Evolutionary conservation across 2,888 invertebrate genomes (phyloP).

Genomic region (Epiperipatus broadwayi): DNA sequence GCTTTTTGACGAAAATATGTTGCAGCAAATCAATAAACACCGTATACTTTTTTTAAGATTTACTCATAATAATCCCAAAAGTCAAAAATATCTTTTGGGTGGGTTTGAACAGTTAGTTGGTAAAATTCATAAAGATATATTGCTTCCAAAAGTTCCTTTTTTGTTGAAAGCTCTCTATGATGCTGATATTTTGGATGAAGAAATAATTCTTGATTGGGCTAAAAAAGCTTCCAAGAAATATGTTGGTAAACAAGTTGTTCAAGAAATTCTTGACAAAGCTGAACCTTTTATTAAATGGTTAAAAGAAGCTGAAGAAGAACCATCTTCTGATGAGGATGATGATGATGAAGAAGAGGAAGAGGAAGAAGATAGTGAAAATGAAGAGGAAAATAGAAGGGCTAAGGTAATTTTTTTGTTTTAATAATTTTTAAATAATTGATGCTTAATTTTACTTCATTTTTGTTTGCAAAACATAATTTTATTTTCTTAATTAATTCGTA

Average conservation of each 20-base stretch:
- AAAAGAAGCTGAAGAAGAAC: slow-evolving; percentile 78
- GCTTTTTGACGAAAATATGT: slow-evolving; percentile 41
- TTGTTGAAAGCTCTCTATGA: slow-evolving; percentile 84
- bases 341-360: slow-evolving; percentile 47
- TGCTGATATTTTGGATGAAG: slow-evolving; percentile 80
- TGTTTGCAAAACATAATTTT: too few relatives aligned
- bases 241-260: slow-evolving; percentile 68
- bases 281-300: slow-evolving; percentile 91
- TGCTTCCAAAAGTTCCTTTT: slow-evolving; percentile 71
- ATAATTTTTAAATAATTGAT: too few relatives aligned
- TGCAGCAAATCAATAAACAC: slow-evolving; percentile 44
- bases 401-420: not conserved
- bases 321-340: slow-evolving; percentile 47
- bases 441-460: too few relatives aligned
- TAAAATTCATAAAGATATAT: slow-evolving; percentile 49
- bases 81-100: slow-evolving; percentile 61
- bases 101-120: slow-evolving; percentile 78
- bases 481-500: too few relatives aligned
- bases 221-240: slow-evolving; percentile 75
- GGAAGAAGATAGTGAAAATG: slow-evolving; percentile 31
- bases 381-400: not conserved
- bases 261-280: slow-evolving; percentile 77
- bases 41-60: slow-evolving; percentile 39
- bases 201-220: slow-evolving; percentile 82
- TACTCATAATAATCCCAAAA: slow-evolving; percentile 29